phyloP scores from a whole-genome alignment of 2,113 vertebrate species.

The Scatophagus argus region DNA sequence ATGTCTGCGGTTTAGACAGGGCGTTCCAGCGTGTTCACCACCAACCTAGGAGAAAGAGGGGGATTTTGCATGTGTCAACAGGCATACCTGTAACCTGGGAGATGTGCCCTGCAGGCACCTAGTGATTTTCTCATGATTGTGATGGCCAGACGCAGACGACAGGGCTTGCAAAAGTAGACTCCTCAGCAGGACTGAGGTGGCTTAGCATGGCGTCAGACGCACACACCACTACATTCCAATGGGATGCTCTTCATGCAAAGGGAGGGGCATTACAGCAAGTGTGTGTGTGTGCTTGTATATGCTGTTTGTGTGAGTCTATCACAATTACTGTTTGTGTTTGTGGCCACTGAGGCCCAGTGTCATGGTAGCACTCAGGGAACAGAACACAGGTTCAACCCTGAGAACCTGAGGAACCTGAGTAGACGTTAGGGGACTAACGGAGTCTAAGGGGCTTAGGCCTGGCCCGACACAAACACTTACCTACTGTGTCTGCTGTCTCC shows the following conservation, averaged over 20 bases:
- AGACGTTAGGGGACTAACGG: slow-evolving; percentile 77
- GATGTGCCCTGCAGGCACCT: slow-evolving; percentile 80
- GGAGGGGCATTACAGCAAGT: slow-evolving; percentile 48
- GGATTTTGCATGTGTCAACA: slow-evolving; percentile 88
- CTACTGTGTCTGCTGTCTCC: slow-evolving; percentile 79
- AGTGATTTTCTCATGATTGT: slow-evolving; percentile 86
- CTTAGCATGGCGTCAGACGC: slow-evolving; percentile 85
- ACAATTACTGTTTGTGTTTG: slow-evolving; percentile 80
- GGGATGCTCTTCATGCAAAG: slow-evolving; percentile 72
- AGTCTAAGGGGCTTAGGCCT: slow-evolving; percentile 79
- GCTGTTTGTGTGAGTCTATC: slow-evolving; percentile 65
- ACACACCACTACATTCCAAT: slow-evolving; percentile 80
- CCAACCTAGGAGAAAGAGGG: slow-evolving; percentile 79
- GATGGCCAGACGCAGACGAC: slow-evolving; percentile 83
- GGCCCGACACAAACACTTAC: slow-evolving; percentile 81
- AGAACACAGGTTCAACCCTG: slow-evolving; percentile 69
- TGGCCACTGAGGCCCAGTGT: slow-evolving; percentile 69
- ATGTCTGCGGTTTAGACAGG: slow-evolving; percentile 88
- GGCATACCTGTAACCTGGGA: slow-evolving; percentile 85
- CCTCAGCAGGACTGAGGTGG: slow-evolving; percentile 84
- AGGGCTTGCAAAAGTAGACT: slow-evolving; percentile 82
- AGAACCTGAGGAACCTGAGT: slow-evolving; percentile 78
- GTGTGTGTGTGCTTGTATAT: slow-evolving; percentile 52
- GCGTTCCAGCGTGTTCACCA: slow-evolving; percentile 80
- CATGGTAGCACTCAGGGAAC: slow-evolving; percentile 59